Base-by-base conservation (phyloP, 2,888 invertebrate species). In the Neoitamus cyanurus region DNA sequence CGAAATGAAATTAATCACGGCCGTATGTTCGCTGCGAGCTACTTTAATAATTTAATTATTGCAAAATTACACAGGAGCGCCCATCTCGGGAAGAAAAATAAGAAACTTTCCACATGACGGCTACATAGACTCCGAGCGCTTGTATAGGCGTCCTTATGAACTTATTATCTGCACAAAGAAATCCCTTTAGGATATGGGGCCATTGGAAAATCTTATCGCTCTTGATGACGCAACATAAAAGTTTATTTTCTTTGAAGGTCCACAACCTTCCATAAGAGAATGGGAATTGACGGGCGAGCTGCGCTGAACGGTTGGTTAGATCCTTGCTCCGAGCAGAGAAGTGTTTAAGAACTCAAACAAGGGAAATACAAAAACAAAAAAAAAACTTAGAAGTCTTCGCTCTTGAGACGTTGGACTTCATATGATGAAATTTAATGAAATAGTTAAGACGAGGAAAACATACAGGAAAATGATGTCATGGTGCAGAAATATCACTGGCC, bases 191-290 rank as follows among this genome's bases (percentile, higher is more conserved):
- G 77, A 77, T 42, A 77, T 37, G 25, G 37, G 77, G 28, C 46
- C 77, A 77, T 42, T 73, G 77, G 42, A 77, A 77, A 77, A 77
- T 77, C 77, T 77, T 77, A 77, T 77, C 42, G 37, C 34, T 42
- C 77, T 77, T 77, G 42, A 77, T 77, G 77, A 77, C 77, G 77
- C 42, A 37, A 77, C 77, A 77, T 77, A 77, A 77, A 77, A 77
- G 42, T 77, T 77, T 77, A 77, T 77, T 77, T 77, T 77, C 77
- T 42, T 77, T 77, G 77, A 77, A 77, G 46, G 42, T 42, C 46
- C 37, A 37, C 77, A 73, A 70, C 36, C 73, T 73, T 13, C 73
- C 36, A 73, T 73, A 73, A 73, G 31, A 20, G 46, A 77, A 77
- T 77, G 37, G 42, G 42, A 46, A 77, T 37, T 37, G 77, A 77